Conservation (phyloP, 2,797 vertebrate species). For the Etheostoma nigrum region DNA sequence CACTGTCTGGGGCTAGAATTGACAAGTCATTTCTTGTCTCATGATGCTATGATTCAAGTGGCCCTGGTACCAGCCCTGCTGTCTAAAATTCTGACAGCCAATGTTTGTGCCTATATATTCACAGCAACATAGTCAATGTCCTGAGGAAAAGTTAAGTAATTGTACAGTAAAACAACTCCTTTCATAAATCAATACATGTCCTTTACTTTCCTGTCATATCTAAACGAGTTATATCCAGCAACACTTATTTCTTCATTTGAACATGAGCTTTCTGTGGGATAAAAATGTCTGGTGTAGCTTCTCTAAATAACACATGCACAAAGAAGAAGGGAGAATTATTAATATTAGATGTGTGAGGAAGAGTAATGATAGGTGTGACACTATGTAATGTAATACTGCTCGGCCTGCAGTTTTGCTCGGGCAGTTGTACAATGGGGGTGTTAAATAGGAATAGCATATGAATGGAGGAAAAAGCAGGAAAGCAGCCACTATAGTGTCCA, state of each 20-base stretch:
- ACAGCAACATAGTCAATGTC: constrained; percentile 11
- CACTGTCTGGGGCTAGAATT: constrained; percentile 32
- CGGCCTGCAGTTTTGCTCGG: constrained; percentile 4
- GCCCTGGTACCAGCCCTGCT: constrained; percentile 25
- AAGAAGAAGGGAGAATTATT: constrained; percentile 10
- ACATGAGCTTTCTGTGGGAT: neutral
- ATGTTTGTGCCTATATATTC: constrained; percentile 12
- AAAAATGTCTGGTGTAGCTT: constrained; percentile 7
- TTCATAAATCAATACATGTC: constrained; percentile 5
- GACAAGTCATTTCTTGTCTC: constrained; percentile 49
- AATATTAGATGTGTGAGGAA: constrained; percentile 24
- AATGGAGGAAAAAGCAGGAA: constrained; percentile 7
- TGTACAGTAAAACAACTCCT: constrained; percentile 4
- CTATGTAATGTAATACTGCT: constrained; percentile 8
- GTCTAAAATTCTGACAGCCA: constrained; percentile 7
- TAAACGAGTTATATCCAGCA: constrained; percentile 18
- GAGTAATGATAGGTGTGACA: constrained; percentile 17
- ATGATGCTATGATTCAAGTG: constrained; percentile 45
- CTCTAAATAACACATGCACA: constrained; percentile 11
- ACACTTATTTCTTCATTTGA: constrained; percentile 19
- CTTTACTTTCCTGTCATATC: constrained; percentile 18
- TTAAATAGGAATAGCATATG: neutral
- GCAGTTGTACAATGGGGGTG: constrained; percentile 5
- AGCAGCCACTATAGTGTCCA: constrained; percentile 7
- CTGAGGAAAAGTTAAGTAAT: neutral